Evolutionary conservation across 2,888 invertebrate species (phyloP), one percentile per base, ranked within the genome.

Genomic region (Halictus ligatus): DNA sequence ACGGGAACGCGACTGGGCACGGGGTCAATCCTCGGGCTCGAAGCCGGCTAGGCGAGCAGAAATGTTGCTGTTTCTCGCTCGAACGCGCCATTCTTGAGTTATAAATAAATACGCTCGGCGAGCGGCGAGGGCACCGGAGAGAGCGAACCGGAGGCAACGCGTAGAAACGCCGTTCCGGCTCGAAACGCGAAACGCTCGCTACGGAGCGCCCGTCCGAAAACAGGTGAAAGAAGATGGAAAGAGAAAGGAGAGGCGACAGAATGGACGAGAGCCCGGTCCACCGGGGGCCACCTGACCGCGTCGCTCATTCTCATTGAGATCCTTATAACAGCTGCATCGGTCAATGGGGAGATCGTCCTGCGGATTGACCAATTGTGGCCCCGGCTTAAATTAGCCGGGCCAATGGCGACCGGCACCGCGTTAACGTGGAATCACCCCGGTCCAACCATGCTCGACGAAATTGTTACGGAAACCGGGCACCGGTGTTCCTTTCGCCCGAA

Each of bases 271-370:
- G 77, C 64, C 43, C 72, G 83, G 80, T n/a, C n/a, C n/a, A n/a
- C n/a, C n/a, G 76, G 75, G 79, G 85, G 88, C 71, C 94, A 94
- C 93, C 94, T 95, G 94, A 90, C 91, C 79, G 81, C 88, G 94
- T 93, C 95, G 93, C 92, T 95, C 94, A 89, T 92, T 92, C 93
- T 92, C 94, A 95, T 95, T 95, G 94, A 94, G 92, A 91, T 92
- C 90, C 90, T 91, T 88, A 83, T 91, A 90, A 92, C 93, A 93
- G 94, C 94, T 94, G 94, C 92, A 89, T 69, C 93, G 92, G 93
- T 93, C 93, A 93, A 93, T 93, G 93, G 91, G 89, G 82, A 92
- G 89, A 92, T 92, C 89, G 87, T 80, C 83, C 83, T 83, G 78
- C 77, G 86, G 84, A 86, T 88, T 85, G 85, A 89, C 94, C 94